Base-by-base conservation (phyloP, 2,113 vertebrate species). In the Peromyscus maniculatus region DNA sequence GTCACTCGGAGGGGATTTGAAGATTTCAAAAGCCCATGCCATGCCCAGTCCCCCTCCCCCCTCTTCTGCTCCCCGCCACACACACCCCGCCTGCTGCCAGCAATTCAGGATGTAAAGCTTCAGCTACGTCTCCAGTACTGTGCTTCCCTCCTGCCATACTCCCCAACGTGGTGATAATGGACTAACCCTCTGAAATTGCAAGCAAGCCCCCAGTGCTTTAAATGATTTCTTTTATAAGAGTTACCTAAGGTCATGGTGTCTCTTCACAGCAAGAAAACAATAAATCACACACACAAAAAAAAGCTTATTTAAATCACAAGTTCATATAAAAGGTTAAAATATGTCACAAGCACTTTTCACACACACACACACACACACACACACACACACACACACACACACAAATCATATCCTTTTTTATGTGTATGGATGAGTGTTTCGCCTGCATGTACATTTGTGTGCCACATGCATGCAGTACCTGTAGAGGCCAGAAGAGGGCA, bases 281-380 rank as follows among this genome's bases (percentile, higher is more conserved):
- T 39, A 62, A n/a, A n/a, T 83, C 24, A 62, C 55, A 3, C 21
- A 83, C 28, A 39, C n/a, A n/a, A n/a, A 62, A 36, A 15, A 5
- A 93, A 92, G 92, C 36, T n/a, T 77, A 95, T 79, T 97, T 89
- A 86, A 95, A 93, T 24, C 24, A 86, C 39, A 89, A 91, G 89
- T 55, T 82, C 7, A 89, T 75, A 93, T 49, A 83, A 78, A 96
- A 92, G 11, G 72, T 7, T 7, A 78, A 87, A 77, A 69, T 43
- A 55, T 57, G n/a, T 75, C 64, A 84, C 52, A 46, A 95, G 52
- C 1, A 89, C 62, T 95, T 78, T 89, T 13, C n/a, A 82, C 11
- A 88, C 26, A 36, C 16, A 69, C 7, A 64, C 19, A 78, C 5
- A 90, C n/a, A n/a, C n/a, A n/a, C 36, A 82, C 11, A 88, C 26